Evolutionary conservation across 2,888 invertebrate genomes (phyloP), one percentile per base, ranked within the genome.

Genomic region (Hydraecia micacea): DNA sequence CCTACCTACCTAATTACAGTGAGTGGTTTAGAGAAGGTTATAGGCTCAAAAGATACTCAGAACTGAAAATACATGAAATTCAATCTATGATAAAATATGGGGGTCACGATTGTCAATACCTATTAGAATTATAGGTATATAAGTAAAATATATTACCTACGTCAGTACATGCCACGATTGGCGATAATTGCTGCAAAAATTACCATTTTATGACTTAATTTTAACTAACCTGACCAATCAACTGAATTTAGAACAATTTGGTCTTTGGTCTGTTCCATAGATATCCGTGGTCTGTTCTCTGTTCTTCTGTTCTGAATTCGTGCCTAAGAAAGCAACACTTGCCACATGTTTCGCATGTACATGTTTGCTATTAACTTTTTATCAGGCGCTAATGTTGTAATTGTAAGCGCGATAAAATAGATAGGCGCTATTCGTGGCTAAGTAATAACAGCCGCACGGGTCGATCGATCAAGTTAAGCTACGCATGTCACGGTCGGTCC

Each of bases 381-480:
- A 25, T 11, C 36, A 83, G 83, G 83, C 83, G 73, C 52, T 32
- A 5, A 58, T n/a, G 13, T n/a, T 13, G n/a, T 58, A 25, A 52
- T 3, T 52, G 9, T 25, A 1, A 52, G 52, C 1, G 11, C 25
- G 4, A n/a, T n/a, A 55, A n/a, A 55, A 55, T 11, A n/a, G n/a
- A n/a, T 11, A 3, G 55, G 2, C 25, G 21, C 49, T 39, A 42
- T 42, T 42, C 42, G 9, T 42, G 42, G 9, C 42, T 42, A 42
- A 42, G 42, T 42, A 42, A 42, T 8, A 42, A 42, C 42, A 9
- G 42, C 9, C 42, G 1, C 9, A 42, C 42, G 9, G 42, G 42
- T 42, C 42, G 9, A 42, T 42, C 9, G 9, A 42, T 42, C 42
- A 42, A 9, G 42, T 42, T 42, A 42, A 42, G 42, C 42, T 42